These are phyloP conservation scores for Esox masquinongy DNA, from an alignment of 2,797 vertebrate species.

Conservation along the genomic window DNA sequence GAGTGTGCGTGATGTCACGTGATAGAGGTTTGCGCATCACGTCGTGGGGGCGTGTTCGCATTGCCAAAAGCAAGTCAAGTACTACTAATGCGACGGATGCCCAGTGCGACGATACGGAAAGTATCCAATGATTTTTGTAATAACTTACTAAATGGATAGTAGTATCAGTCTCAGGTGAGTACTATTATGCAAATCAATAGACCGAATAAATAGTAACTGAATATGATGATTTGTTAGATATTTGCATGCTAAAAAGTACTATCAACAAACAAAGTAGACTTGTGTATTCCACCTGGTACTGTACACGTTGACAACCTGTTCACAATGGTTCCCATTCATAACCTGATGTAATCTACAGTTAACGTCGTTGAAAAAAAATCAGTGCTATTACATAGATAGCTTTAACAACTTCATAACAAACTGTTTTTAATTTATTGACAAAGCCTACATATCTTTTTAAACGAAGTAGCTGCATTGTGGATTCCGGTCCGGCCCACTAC, in stretches of 20 bases:
- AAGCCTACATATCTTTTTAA: too few species aligned
- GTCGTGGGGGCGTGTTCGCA: background rate
- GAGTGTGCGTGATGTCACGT: too few species aligned
- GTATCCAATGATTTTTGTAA: background rate
- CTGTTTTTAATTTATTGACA: background rate
- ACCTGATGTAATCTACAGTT: background rate
- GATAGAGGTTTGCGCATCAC: background rate
- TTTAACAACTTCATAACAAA: background rate
- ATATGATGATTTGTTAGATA: background rate
- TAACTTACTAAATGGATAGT: background rate
- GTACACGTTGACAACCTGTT: constrained; percentile 66
- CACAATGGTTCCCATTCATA: constrained; percentile 64
- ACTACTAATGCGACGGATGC: background rate
- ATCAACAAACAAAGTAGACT: background rate
- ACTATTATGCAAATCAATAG: background rate
- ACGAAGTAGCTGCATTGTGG: too few species aligned
- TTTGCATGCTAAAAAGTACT: background rate
- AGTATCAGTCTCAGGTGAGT: background rate
- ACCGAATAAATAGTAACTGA: background rate
- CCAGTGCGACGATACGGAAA: background rate
- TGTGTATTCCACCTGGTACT: background rate
- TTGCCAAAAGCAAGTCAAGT: background rate
- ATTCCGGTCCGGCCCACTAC: too few species aligned
- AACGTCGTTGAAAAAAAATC: background rate
- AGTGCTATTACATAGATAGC: background rate